These are phyloP conservation scores for Nesidiocoris tenuis DNA, from an alignment of 2,888 invertebrate species.

Conservation along the genomic window DNA sequence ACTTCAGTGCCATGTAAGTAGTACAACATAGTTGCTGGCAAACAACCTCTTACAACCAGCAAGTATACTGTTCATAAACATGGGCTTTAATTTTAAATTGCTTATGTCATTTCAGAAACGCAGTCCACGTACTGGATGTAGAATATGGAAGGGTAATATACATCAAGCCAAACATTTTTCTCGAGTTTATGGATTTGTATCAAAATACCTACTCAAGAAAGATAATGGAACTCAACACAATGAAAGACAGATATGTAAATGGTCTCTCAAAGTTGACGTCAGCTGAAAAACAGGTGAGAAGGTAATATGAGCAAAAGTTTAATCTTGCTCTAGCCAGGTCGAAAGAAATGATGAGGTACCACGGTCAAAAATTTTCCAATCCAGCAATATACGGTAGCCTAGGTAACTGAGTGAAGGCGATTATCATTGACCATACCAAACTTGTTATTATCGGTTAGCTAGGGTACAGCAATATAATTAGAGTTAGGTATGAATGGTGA, in stretches of 20 bases:
- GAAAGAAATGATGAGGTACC: not conserved
- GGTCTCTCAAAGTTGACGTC: constrained; percentile 19
- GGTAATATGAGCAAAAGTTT: too few species aligned
- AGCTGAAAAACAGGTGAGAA: constrained; percentile 31
- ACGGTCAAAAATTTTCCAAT: too few species aligned
- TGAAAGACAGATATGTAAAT: constrained; percentile 22
- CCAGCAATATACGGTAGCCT: too few species aligned
- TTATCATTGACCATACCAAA: too few species aligned
- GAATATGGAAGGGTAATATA: not conserved
- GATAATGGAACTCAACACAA: not conserved
- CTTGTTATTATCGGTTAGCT: too few species aligned
- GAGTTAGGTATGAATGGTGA: too few species aligned
- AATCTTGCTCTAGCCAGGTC: not conserved
- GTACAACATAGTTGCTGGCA: too few species aligned
- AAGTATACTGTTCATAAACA: too few species aligned
- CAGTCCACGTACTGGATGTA: not conserved
- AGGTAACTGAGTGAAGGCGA: too few species aligned
- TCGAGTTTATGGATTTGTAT: constrained; percentile 21
- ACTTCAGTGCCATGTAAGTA: constrained; percentile 15
- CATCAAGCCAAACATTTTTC: constrained; percentile 9
- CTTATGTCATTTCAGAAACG: constrained; percentile 4
- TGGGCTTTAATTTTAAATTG: too few species aligned
- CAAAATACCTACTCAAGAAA: constrained; percentile 3
- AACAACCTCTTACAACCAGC: too few species aligned
- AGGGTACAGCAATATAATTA: too few species aligned